Percentiles rank a stretch among this genome's conserved stretches.
Evolutionary conservation across 2,113 vertebrate species (phyloP).

Genomic region (Chascanopsetta lugubris): DNA sequence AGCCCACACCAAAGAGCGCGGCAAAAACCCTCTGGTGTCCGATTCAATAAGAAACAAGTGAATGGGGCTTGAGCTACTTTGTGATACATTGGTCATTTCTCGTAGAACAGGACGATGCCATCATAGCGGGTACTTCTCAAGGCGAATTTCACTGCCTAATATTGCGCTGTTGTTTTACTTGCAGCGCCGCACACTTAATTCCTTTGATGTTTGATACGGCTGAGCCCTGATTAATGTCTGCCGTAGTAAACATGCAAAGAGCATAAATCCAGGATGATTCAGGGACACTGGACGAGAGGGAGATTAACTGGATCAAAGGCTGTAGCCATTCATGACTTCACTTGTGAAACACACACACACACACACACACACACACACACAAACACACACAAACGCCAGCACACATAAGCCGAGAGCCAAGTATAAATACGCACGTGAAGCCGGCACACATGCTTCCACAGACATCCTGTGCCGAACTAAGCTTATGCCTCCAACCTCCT

Average conservation of each 20-base stretch:
- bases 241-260: conserved; percentile 31
- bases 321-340: conserved; percentile 13
- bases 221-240: conserved; percentile 50
- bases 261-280: conserved; percentile 51
- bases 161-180: neutral
- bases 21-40: too few relatives aligned
- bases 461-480: neutral
- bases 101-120: too few relatives aligned
- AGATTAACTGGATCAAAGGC: conserved; percentile 50
- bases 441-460: conserved; percentile 17
- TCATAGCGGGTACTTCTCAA: too few relatives aligned
- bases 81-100: too few relatives aligned
- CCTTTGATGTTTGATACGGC: conserved; percentile 25
- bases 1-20: too few relatives aligned
- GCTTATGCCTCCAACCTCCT: neutral
- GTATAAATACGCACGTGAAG: conserved; percentile 32
- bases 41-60: too few relatives aligned
- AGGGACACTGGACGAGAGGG: conserved; percentile 8
- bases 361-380: conserved; percentile 3
- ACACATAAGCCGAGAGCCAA: neutral
- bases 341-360: conserved; percentile 8
- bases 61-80: too few relatives aligned
- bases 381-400: too few relatives aligned
- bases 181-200: conserved; percentile 17
- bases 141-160: conserved; percentile 4